Percentiles rank a stretch among this genome's conserved stretches.
Evolutionary conservation across 2,888 invertebrate species (phyloP).

Genomic region (Leptinotarsa peninsularis): DNA sequence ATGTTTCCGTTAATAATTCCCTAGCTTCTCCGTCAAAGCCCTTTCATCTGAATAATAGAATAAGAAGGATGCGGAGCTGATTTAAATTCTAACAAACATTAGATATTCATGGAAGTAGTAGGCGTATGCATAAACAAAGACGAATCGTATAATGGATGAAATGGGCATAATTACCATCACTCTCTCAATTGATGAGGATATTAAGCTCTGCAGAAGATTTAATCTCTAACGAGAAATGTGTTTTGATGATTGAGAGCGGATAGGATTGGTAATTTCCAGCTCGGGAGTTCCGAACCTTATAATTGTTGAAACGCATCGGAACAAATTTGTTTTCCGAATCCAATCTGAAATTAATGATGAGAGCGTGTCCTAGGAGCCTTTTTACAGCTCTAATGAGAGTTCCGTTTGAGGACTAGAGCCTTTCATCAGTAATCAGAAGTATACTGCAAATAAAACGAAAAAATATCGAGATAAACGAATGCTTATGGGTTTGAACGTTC

Average conservation of each 20-base stretch:
- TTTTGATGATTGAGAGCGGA: slow-evolving; percentile 46
- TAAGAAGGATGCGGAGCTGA: slow-evolving; percentile 42
- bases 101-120: slow-evolving; percentile 54
- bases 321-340: slow-evolving; percentile 30
- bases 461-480: background rate
- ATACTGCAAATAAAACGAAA: background rate
- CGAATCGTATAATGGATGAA: slow-evolving; percentile 43
- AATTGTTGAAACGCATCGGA: slow-evolving; percentile 33
- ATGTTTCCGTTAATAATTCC: slow-evolving; percentile 26
- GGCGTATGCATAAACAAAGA: slow-evolving; percentile 53
- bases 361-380: slow-evolving; percentile 22
- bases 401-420: background rate
- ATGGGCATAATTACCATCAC: slow-evolving; percentile 47
- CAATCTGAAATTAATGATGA: slow-evolving; percentile 18
- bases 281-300: slow-evolving; percentile 35
- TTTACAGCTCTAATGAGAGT: slow-evolving; percentile 27
- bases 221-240: slow-evolving; percentile 34
- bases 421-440: slow-evolving; percentile 12
- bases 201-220: slow-evolving; percentile 32
- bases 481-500: background rate
- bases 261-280: slow-evolving; percentile 43
- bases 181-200: slow-evolving; percentile 45
- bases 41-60: slow-evolving; percentile 45
- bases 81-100: slow-evolving; percentile 53
- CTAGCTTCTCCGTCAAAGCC: slow-evolving; percentile 29